Evolutionary conservation across 2,888 invertebrate species (phyloP).

Genomic region (Parasteatoda lunata): DNA sequence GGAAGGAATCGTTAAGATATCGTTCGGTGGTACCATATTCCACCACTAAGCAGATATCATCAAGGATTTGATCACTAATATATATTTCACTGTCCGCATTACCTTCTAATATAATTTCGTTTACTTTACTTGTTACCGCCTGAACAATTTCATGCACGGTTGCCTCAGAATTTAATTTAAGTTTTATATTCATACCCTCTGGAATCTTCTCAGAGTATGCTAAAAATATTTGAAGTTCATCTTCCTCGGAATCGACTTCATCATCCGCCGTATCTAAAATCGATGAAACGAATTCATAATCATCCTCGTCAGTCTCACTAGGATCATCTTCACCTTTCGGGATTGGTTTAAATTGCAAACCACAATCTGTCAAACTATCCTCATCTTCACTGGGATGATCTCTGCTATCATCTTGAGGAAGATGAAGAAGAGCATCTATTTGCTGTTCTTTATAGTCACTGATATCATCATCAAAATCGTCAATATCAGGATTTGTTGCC

Average conservation of each 20-base stretch:
- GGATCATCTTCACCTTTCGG: constrained; percentile 3
- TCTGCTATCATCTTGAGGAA: constrained; percentile 43
- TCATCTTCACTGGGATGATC: constrained; percentile 57
- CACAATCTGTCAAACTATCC: constrained; percentile 56
- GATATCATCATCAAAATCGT: constrained; percentile 51
- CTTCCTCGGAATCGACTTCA: constrained; percentile 10
- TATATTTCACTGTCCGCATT: constrained; percentile 86
- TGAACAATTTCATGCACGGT: constrained; percentile 97
- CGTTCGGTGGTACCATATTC: constrained; percentile 95
- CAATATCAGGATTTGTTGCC: constrained; percentile 28
- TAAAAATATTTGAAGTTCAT: constrained; percentile 87
- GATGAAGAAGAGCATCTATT: constrained; percentile 40
- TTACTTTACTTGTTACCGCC: constrained; percentile 94
- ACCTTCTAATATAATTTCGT: constrained; percentile 91
- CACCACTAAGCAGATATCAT: constrained; percentile 85
- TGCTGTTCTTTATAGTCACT: constrained; percentile 48
- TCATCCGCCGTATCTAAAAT: constrained; percentile 21
- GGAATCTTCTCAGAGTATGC: constrained; percentile 96
- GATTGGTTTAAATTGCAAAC: constrained; percentile 48
- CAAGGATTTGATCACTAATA: constrained; percentile 79
- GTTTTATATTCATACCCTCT: constrained; percentile 92
- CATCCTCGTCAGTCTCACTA: constrained; percentile 16
- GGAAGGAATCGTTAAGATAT: constrained; percentile 94
- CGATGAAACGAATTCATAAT: constrained; percentile 15
- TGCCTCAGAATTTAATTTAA: constrained; percentile 93